Evolutionary conservation across 2,113 vertebrate genomes (phyloP).

Genomic region (Phrynosoma blainvillii): DNA sequence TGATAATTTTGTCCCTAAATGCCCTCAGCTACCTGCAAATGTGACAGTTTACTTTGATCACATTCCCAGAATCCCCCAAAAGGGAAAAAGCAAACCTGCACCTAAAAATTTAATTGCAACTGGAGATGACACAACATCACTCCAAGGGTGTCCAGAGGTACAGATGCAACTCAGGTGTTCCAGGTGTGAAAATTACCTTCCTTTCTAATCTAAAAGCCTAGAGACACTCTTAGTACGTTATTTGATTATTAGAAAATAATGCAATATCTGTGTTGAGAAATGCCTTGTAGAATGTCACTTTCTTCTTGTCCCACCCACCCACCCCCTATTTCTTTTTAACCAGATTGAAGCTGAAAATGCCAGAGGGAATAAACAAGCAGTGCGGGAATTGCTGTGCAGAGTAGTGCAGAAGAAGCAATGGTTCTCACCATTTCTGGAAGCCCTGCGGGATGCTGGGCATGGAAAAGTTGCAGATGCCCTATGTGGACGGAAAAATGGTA

Average conservation of each 20-base stretch:
- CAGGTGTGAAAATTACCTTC: too few species aligned
- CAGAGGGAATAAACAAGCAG: constrained; percentile 72
- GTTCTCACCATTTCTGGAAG: constrained; percentile 83
- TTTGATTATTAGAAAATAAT: neutral
- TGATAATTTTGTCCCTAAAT: too few species aligned
- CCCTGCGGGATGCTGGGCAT: constrained; percentile 79
- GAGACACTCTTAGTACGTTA: too few species aligned
- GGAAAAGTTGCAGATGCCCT: constrained; percentile 69
- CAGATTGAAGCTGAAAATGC: constrained; percentile 75
- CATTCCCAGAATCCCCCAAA: too few species aligned
- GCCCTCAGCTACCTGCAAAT: too few species aligned
- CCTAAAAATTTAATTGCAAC: too few species aligned
- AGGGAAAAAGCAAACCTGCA: too few species aligned
- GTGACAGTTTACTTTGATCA: too few species aligned
- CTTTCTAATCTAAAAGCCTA: too few species aligned
- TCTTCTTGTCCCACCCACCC: neutral
- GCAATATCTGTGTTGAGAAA: neutral
- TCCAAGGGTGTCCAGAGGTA: too few species aligned
- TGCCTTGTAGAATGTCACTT: neutral
- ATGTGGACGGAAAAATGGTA: constrained; percentile 73
- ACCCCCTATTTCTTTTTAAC: constrained; percentile 34
- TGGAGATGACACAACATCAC: too few species aligned
- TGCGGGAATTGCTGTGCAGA: constrained; percentile 81
- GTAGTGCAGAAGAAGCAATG: constrained; percentile 85
- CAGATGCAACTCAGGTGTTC: too few species aligned